Percentiles rank a stretch among this genome's conserved stretches.
These are phyloP conservation scores for Chloroceryle aenea DNA, from an alignment of 2,113 vertebrate genomes.

Conservation along the genomic window DNA sequence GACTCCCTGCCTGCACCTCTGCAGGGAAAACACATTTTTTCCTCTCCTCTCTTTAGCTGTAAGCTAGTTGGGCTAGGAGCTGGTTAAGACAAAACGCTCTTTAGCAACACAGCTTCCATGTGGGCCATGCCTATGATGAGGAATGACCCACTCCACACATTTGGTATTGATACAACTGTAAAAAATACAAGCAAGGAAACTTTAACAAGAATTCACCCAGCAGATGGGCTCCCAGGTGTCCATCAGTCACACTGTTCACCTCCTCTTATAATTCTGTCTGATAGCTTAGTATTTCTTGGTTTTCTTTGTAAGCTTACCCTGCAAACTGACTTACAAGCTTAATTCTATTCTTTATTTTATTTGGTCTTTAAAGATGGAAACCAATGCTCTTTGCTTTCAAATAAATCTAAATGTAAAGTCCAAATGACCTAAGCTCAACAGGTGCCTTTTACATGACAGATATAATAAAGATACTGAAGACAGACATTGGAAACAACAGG, in stretches of 20 bases:
- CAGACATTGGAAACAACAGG: neutral
- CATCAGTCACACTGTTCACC: neutral
- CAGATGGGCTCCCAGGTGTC: neutral
- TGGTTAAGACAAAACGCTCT: neutral
- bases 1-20: neutral
- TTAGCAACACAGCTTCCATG: neutral
- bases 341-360: neutral
- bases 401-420: neutral
- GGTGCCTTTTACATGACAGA: neutral
- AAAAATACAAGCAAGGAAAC: neutral
- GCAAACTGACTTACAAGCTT: neutral
- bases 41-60: neutral
- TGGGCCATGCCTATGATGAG: neutral
- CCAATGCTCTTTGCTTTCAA: neutral
- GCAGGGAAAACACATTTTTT: neutral
- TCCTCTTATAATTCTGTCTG: neutral
- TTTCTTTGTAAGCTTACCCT: neutral
- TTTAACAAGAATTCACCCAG: neutral
- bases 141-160: neutral
- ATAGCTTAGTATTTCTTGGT: neutral
- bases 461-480: neutral
- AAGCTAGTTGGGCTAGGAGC: neutral
- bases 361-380: neutral
- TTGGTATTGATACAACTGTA: neutral
- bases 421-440: neutral